Conservation (phyloP, 2,113 vertebrate species). For the Cricetomys ansorgei region DNA sequence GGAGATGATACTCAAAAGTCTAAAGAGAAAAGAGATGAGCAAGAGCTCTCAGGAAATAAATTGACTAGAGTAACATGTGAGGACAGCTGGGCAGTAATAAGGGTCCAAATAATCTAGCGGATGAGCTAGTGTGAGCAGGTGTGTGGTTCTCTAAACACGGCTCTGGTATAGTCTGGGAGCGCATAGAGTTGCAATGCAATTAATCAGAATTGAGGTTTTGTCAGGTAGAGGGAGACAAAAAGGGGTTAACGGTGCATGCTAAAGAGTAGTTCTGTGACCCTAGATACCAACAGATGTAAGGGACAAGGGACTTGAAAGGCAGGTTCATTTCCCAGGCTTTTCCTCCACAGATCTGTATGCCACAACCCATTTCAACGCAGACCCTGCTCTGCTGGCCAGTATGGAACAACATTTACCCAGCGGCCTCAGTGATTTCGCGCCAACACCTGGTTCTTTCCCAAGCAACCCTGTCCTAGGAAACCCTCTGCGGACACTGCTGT, state of each 20-base stretch:
- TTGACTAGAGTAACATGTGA: neutral
- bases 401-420: conserved; percentile 64
- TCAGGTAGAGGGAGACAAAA: neutral
- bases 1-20: neutral
- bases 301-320: neutral
- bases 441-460: conserved; percentile 66
- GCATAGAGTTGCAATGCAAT: neutral
- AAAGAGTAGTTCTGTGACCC: neutral
- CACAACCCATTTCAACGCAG: conserved; percentile 75
- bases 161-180: neutral
- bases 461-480: conserved; percentile 58
- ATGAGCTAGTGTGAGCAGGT: conserved; percentile 25
- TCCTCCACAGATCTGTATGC: conserved; percentile 82
- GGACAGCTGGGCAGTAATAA: neutral
- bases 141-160: neutral
- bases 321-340: conserved; percentile 62
- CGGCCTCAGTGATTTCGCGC: conserved; percentile 58
- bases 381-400: conserved; percentile 58
- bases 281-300: neutral
- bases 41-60: neutral
- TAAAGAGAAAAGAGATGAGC: conserved; percentile 43
- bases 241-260: neutral
- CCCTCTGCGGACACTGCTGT: conserved; percentile 38
- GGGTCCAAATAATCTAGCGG: neutral
- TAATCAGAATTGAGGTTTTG: conserved; percentile 29